Conservation (phyloP, 2,888 invertebrate genomes). For the Leucoptera coffeella region DNA sequence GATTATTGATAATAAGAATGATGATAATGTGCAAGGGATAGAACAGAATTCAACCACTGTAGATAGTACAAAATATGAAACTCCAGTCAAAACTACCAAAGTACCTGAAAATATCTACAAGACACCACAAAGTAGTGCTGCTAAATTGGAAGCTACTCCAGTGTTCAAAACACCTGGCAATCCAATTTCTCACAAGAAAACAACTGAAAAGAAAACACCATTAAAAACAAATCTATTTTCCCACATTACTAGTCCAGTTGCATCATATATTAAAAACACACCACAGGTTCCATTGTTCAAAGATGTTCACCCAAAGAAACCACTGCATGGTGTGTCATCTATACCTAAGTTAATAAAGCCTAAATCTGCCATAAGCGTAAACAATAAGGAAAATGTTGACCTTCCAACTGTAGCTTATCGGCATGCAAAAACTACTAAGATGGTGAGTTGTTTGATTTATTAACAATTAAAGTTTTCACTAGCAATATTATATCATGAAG, state of each 20-base stretch:
- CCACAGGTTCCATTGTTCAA: slow-evolving; percentile 22
- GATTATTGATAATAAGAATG: slow-evolving; percentile 4
- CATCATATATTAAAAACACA: slow-evolving; percentile 26
- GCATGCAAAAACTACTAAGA: slow-evolving; percentile 24
- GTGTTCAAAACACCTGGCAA: slow-evolving; percentile 20
- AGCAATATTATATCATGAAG: too few relatives aligned
- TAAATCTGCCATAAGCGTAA: slow-evolving; percentile 8
- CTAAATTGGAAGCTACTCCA: too few relatives aligned
- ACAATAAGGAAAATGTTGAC: slow-evolving; percentile 21
- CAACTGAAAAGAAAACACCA: slow-evolving; percentile 15
- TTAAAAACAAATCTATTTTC: slow-evolving; percentile 15
- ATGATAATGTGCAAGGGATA: neutral
- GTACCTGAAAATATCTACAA: too few relatives aligned
- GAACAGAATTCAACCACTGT: neutral
- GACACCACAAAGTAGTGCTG: too few relatives aligned
- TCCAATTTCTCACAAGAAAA: slow-evolving; percentile 12
- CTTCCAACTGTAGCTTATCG: slow-evolving; percentile 23
- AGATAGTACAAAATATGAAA: too few relatives aligned
- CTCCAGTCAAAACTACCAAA: too few relatives aligned
- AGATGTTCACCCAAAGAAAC: slow-evolving; percentile 23
- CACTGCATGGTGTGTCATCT: slow-evolving; percentile 15
- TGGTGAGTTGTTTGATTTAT: slow-evolving; percentile 15
- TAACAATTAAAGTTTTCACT: too few relatives aligned
- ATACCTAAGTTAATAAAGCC: slow-evolving; percentile 19
- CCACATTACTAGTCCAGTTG: slow-evolving; percentile 30